Percentiles rank a stretch among this genome's conserved stretches.
Conservation (phyloP, 2,113 vertebrate species). For the Morone saxatilis region DNA sequence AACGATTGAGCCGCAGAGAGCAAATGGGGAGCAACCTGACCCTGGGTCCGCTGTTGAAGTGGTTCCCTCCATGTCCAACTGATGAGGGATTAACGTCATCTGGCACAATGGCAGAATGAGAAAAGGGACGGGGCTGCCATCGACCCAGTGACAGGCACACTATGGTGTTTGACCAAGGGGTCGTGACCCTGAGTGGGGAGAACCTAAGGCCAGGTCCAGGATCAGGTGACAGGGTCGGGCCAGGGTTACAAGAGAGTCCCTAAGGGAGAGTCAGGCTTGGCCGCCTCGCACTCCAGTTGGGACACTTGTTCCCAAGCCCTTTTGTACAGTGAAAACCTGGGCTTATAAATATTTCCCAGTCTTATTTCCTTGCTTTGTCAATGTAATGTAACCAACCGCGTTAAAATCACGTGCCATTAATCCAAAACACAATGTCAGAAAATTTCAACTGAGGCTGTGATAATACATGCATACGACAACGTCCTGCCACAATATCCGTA, state of each 20-base stretch:
- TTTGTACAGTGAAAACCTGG: constrained; percentile 33
- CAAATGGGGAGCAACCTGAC: constrained; percentile 44
- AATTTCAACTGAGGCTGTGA: constrained; percentile 14
- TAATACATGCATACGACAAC: background rate
- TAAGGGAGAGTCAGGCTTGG: constrained; percentile 52
- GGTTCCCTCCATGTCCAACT: constrained; percentile 45
- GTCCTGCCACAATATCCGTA: background rate
- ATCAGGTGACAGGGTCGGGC: constrained; percentile 65
- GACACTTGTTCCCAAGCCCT: constrained; percentile 50
- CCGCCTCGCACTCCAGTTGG: constrained; percentile 2
- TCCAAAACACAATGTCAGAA: constrained; percentile 31
- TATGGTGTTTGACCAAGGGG: constrained; percentile 70
- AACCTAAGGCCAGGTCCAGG: constrained; percentile 65
- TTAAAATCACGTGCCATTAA: constrained; percentile 33
- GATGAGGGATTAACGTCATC: constrained; percentile 76
- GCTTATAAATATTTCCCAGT: constrained; percentile 55
- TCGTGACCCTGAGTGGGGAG: constrained; percentile 54
- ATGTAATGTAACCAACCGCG: constrained; percentile 14
- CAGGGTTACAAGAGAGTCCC: constrained; percentile 66
- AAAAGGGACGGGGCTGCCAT: constrained; percentile 40
- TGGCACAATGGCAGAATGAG: constrained; percentile 64
- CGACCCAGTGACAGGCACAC: constrained; percentile 67
- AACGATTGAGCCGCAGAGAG: constrained; percentile 5
- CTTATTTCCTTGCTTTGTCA: constrained; percentile 54
- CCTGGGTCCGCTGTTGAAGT: constrained; percentile 46